phyloP scores from a whole-genome alignment of 2,797 vertebrate species.

The Nasua narica region DNA sequence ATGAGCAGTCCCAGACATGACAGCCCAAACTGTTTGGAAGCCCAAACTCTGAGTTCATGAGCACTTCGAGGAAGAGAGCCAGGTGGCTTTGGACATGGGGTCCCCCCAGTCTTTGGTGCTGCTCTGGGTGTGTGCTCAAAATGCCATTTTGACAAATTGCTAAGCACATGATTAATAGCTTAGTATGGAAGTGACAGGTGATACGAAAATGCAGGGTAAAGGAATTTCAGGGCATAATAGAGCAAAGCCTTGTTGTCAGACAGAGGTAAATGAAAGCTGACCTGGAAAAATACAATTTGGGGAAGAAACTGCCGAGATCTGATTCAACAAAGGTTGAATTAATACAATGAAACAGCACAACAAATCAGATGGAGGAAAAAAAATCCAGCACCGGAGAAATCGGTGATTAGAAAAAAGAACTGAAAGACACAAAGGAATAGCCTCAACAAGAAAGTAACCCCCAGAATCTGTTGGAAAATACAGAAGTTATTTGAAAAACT shows the following conservation, averaged over 20 bases:
- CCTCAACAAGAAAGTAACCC: neutral
- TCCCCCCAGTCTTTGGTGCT: neutral
- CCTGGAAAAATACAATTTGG: constrained; percentile 45
- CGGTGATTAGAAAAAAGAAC: neutral
- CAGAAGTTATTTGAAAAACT: neutral
- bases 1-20: neutral
- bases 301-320: neutral
- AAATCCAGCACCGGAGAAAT: constrained; percentile 63
- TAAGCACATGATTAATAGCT: neutral
- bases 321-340: constrained; percentile 56
- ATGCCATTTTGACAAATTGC: neutral
- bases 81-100: neutral
- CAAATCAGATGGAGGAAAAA: constrained; percentile 48
- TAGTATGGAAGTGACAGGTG: neutral
- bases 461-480: constrained; percentile 5
- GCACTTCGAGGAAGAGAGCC: neutral
- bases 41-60: neutral
- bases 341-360: constrained; percentile 63
- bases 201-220: neutral
- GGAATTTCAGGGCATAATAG: neutral
- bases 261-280: constrained; percentile 31
- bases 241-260: neutral
- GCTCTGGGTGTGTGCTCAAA: neutral
- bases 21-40: neutral
- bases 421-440: neutral